Percentiles rank a stretch among this genome's conserved stretches.
These are phyloP conservation scores for Agelastica alni DNA, from an alignment of 2,888 invertebrate genomes.

Conservation along the genomic window DNA sequence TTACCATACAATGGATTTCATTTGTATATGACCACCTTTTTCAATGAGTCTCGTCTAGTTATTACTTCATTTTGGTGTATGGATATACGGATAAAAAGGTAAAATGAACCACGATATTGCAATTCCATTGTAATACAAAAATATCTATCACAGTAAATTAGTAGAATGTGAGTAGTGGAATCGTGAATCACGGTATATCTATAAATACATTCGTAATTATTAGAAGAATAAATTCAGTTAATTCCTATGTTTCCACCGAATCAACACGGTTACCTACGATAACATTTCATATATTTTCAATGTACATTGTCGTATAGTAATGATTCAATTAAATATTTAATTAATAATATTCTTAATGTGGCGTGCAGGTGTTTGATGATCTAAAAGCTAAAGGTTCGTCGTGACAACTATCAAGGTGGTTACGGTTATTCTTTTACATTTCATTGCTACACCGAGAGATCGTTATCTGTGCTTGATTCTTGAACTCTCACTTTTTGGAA, in stretches of 20 bases:
- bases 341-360: conserved; percentile 30
- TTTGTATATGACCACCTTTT: conserved; percentile 2
- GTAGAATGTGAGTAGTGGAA: conserved; percentile 24
- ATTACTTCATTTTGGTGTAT: conserved; percentile 23
- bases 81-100: conserved; percentile 16
- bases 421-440: conserved; percentile 41
- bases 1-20: background rate
- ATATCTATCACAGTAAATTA: conserved; percentile 19
- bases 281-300: conserved; percentile 25
- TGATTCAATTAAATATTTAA: conserved; percentile 29
- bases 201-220: conserved; percentile 28
- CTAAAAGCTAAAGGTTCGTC: conserved; percentile 42
- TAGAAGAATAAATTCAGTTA: conserved; percentile 15
- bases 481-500: conserved; percentile 42
- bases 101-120: conserved; percentile 20
- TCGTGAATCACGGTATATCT: conserved; percentile 30
- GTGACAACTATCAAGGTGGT: conserved; percentile 47
- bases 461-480: conserved; percentile 31
- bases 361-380: conserved; percentile 38
- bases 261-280: background rate
- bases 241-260: conserved; percentile 18
- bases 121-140: conserved; percentile 18
- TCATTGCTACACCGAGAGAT: conserved; percentile 40
- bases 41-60: conserved; percentile 5
- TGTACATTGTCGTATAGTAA: conserved; percentile 29